These are phyloP conservation scores for Atta cephalotes DNA, from an alignment of 1,140 invertebrate species.

Conservation along the genomic window DNA sequence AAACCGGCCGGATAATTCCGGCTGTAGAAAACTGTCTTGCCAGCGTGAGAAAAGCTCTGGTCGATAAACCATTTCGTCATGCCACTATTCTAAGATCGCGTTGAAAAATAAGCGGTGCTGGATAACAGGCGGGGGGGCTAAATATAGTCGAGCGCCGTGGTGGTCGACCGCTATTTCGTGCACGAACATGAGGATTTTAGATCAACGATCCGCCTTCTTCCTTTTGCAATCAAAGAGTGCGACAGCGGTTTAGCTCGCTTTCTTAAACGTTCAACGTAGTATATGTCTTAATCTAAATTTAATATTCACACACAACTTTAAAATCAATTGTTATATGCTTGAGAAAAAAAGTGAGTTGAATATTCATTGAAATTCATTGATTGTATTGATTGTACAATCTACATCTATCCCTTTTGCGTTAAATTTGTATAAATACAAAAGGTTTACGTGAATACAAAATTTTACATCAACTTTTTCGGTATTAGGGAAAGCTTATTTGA, in stretches of 20 bases:
- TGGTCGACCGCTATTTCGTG: constrained; percentile 35
- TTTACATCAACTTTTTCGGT: not conserved
- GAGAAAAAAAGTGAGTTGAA: not conserved
- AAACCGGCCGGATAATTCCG: constrained; percentile 64
- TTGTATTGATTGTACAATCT: not conserved
- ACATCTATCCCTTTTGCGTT: not conserved
- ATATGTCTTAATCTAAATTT: not conserved
- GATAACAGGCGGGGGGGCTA: constrained; percentile 58
- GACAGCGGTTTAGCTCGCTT: not conserved
- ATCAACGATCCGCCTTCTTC: constrained; percentile 31
- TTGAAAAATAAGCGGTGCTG: constrained; percentile 70
- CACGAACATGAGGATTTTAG: constrained; percentile 27
- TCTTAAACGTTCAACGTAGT: not conserved
- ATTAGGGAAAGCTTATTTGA: constrained; percentile 11
- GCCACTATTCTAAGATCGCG: constrained; percentile 67
- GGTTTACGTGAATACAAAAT: not conserved
- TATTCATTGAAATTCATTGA: not conserved
- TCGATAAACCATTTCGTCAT: constrained; percentile 66
- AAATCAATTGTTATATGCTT: not conserved
- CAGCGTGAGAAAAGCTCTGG: constrained; percentile 74
- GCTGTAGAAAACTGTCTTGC: constrained; percentile 70
- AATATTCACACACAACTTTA: not conserved
- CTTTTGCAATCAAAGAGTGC: not conserved
- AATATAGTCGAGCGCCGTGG: constrained; percentile 56
- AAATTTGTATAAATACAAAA: too few relatives aligned